Base-by-base conservation (phyloP, 2,888 invertebrate genomes). In the Punctoribates punctum region DNA sequence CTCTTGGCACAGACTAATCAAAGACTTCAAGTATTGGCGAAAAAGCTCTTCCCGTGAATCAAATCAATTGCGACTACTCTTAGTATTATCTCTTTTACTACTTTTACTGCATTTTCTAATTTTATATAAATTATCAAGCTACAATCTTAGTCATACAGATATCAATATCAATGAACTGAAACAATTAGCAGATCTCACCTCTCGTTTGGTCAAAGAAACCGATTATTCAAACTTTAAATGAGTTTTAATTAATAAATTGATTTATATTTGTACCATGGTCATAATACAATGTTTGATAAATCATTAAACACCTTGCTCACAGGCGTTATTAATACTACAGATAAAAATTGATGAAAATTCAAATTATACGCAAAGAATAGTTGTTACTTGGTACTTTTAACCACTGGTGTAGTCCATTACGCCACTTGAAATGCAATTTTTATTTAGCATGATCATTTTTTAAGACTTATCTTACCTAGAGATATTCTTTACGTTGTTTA, bases 21-120 rank as follows among this genome's bases (percentile, higher is more conserved):
- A 27, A 27, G 11, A 27, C 60, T 38, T 67, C 11, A 67, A 67
- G 67, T 20, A 42, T 67, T 67, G 29, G 38, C 34, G 13, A 20
- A 67, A 9, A 13, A 38, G 9, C 9, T n/a, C n/a, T 67, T 23
- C 67, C n/a, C 67, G 67, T 0, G 72, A 72, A 23, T 48, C 72
- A 25, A 1, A 42, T 8, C 46, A 15, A 20, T 72, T 72, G 17
- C 46, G 48, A 25, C 11, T 72, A 25, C n/a, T 72, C 6, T 25
- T 72, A 72, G 42, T 72, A 72, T 72, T 72, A 25, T 46, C 72
- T 20, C 72, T 72, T 6, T 13, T 72, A 25, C 27, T 72, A 20
- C 46, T 72, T 23, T 25, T 48, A 25, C 15, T 48, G 23, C 42
- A 72, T 46, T 46, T 23, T 3, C 11, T 46, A 5, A 6, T 72